These are phyloP conservation scores for Poecilia latipinna DNA, from an alignment of 2,113 vertebrate genomes.

Conservation along the genomic window DNA sequence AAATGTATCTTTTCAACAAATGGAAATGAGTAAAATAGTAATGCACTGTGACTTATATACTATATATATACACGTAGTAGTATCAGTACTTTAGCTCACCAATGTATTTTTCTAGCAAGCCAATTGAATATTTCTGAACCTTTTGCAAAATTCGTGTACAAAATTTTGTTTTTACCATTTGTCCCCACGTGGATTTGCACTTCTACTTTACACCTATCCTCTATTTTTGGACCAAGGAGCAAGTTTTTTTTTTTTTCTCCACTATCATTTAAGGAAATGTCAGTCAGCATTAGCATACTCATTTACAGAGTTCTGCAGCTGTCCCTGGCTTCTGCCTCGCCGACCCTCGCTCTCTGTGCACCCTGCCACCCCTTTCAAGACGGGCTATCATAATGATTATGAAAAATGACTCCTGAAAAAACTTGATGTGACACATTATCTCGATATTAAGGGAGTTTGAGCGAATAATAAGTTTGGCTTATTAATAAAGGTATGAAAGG, in stretches of 20 bases:
- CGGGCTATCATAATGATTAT: constrained; percentile 74
- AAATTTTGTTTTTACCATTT: neutral
- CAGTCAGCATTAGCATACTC: constrained; percentile 78
- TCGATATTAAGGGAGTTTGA: constrained; percentile 70
- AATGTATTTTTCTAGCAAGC: no score
- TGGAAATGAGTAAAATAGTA: no score
- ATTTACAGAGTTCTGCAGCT: constrained; percentile 69
- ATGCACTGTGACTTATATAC: no score
- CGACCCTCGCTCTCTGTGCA: constrained; percentile 48
- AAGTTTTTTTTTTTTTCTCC: constrained; percentile 31
- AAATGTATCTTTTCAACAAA: no score
- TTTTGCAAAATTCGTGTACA: constrained; percentile 6
- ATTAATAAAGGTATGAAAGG: constrained; percentile 76
- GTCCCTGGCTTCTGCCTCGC: constrained; percentile 47
- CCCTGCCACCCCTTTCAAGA: constrained; percentile 63
- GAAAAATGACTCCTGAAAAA: constrained; percentile 75
- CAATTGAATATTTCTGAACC: neutral
- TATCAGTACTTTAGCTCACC: no score
- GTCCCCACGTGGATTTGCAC: constrained; percentile 8
- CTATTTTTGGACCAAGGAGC: constrained; percentile 53
- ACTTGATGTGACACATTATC: constrained; percentile 76
- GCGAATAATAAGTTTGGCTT: constrained; percentile 73
- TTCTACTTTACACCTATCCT: constrained; percentile 38
- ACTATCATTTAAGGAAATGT: constrained; percentile 68
- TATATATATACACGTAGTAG: no score